A percentile compares a stretch with the other conserved stretches of the same genome.
These are phyloP conservation scores for Peucedramus taeniatus DNA, from an alignment of 2,113 vertebrate species.

Conservation along the genomic window DNA sequence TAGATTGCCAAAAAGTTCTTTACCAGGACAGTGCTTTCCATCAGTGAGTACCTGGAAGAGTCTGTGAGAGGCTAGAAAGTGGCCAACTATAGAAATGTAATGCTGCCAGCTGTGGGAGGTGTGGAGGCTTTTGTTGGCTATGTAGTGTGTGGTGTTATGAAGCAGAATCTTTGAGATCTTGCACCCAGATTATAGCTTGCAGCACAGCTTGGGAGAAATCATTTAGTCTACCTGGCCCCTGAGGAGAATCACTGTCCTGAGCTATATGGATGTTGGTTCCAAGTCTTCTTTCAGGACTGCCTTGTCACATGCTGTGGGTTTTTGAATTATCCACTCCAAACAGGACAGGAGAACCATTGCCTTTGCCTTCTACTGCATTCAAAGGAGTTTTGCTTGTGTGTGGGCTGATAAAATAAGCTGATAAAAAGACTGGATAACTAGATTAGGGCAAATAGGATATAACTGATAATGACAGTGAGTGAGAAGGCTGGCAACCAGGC, in stretches of 20 bases:
- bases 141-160: neutral
- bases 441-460: constrained; percentile 53
- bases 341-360: neutral
- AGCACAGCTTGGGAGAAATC: neutral
- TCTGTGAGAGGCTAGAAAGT: neutral
- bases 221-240: neutral
- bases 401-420: constrained; percentile 6
- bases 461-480: constrained; percentile 33
- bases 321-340: neutral
- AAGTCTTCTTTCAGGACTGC: neutral
- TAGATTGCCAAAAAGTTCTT: neutral
- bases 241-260: neutral
- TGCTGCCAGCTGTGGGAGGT: neutral
- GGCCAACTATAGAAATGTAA: neutral
- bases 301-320: neutral
- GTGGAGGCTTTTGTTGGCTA: neutral
- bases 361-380: neutral
- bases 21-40: neutral
- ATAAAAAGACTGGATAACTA: constrained; percentile 38
- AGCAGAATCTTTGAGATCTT: neutral
- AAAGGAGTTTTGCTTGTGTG: neutral
- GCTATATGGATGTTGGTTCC: neutral
- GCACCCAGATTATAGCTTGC: neutral
- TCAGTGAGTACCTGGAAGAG: neutral
- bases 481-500: constrained; percentile 13